These are phyloP conservation scores for Bettongia penicillata DNA, from an alignment of 2,113 vertebrate genomes.

Conservation along the genomic window DNA sequence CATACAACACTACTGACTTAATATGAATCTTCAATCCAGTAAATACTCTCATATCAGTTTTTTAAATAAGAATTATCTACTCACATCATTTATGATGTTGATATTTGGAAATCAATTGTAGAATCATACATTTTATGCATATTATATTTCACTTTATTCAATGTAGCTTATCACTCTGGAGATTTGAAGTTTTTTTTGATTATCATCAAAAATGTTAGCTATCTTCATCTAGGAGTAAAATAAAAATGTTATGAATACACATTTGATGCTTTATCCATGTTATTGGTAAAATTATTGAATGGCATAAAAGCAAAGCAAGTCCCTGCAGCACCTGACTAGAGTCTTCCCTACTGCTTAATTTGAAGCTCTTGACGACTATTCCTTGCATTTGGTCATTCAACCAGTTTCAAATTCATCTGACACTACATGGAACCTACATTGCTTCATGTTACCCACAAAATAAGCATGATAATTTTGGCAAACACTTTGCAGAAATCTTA, in stretches of 20 bases:
- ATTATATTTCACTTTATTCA: not conserved
- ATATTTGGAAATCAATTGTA: not conserved
- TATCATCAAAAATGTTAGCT: not conserved
- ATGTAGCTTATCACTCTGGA: not conserved
- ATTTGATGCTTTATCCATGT: not conserved
- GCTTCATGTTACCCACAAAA: not conserved
- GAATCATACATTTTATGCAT: not conserved
- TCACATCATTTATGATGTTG: not conserved
- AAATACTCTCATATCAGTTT: not conserved
- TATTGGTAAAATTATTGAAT: not conserved
- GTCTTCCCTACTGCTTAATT: not conserved
- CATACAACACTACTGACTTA: not conserved
- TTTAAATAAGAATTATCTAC: not conserved
- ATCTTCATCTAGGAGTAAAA: not conserved
- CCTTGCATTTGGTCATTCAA: not conserved
- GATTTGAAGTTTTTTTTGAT: not conserved
- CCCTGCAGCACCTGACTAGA: not conserved
- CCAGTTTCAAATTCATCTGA: not conserved
- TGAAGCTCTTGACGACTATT: not conserved
- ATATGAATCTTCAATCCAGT: not conserved
- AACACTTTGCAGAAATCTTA: not conserved
- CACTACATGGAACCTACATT: not conserved
- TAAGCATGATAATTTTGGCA: not conserved
- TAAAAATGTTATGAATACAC: not conserved
- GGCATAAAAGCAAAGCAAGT: not conserved